Base-by-base conservation (phyloP, 1,140 invertebrate species). In the Brachionus sp. region DNA sequence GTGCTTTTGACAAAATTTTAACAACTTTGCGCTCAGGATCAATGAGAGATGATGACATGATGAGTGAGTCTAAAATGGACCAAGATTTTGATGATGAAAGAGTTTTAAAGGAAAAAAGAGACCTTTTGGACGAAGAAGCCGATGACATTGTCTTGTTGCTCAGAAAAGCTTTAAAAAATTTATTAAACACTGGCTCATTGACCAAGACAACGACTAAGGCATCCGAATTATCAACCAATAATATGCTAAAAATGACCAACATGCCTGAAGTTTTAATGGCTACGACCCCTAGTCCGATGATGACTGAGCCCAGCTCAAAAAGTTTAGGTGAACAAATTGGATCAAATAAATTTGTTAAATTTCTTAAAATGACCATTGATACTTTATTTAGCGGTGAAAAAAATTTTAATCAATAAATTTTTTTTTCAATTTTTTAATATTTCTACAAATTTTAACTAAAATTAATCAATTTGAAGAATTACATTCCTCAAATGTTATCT, bases 311-410 rank as follows among this genome's bases (percentile, higher is more conserved):
- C 1, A 46, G 2, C 3, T 13, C 9, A 1, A 44, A 44, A 33
- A 23, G 16, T 19, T 0, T 75, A 23, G 25, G 42, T 1, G 37
- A 44, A 46, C 39, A 75, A 75, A 75, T 75, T 44, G 39, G 19
- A 44, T 12, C 25, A 46, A 75, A 46, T 46, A 75, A 75, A 46
- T 46, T 75, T 46, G 39, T 75, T 12, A 75, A 75, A 75, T 25
- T 75, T 19, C 10, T 75, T 5, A 75, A 75, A 46, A 25, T 75
- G 44, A 75, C 70, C 13, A 7, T 75, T 35, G 25, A 75, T 46
- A 75, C 70, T 29, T 39, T 75, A 19, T 25, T 75, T 12, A 29
- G n/a, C 46, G 70, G 46, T 75, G 19, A 16, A 12, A 33, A 66
- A 37, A 39, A 29, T 29, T 29, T 29, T 2, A 29, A 29, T 29